A percentile compares a stretch with the other conserved stretches of the same genome.
Evolutionary conservation across 2,113 vertebrate species (phyloP).

Genomic region (Bubo blakistoni): DNA sequence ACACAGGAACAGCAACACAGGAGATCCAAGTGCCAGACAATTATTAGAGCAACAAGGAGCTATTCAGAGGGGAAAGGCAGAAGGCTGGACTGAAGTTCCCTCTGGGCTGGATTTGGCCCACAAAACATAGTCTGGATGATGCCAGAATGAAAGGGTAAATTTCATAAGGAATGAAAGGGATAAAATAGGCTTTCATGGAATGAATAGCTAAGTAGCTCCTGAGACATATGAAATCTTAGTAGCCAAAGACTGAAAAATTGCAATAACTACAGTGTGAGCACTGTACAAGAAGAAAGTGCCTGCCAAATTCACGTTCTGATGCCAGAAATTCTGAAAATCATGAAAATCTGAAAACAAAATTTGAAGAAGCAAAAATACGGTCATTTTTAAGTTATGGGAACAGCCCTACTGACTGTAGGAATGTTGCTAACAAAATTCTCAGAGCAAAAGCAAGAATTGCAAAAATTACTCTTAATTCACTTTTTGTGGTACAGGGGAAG

Average conservation of each 20-base stretch:
- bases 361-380: neutral
- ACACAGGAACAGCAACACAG: neutral
- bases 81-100: neutral
- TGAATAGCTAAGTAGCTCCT: neutral
- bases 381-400: neutral
- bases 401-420: neutral
- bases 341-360: neutral
- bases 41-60: neutral
- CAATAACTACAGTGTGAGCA: neutral
- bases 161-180: neutral
- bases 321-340: neutral
- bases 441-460: neutral
- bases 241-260: neutral
- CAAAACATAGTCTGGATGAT: neutral
- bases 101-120: neutral
- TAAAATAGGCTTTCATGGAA: slow-evolving; percentile 13
- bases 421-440: neutral
- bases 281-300: neutral
- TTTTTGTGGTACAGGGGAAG: neutral
- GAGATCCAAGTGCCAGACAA: neutral
- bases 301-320: neutral
- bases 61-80: neutral
- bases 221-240: neutral
- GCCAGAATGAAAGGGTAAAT: neutral
- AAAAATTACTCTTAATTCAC: neutral